Conservation (phyloP, 2,888 invertebrate genomes). For the Drosophila putrida region DNA sequence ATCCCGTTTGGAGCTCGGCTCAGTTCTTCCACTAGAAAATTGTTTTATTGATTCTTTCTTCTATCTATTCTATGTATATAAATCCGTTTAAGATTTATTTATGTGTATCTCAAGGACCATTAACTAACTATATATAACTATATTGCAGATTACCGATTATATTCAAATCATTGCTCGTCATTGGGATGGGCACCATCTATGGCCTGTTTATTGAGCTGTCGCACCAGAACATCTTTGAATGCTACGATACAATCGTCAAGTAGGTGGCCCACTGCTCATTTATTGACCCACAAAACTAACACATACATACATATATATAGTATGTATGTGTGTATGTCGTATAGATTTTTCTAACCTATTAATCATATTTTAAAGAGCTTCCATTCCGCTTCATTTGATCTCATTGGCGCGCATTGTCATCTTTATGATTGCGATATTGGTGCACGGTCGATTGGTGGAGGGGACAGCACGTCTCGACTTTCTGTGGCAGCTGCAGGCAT, state of each 20-base stretch:
- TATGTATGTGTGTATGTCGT: no score
- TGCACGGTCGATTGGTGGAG: slow-evolving; percentile 94
- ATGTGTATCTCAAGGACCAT: no score
- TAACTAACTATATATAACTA: background rate
- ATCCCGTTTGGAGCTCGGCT: no score
- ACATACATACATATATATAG: background rate
- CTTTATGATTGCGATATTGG: slow-evolving; percentile 92
- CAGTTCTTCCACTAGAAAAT: no score
- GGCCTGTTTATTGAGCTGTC: slow-evolving; percentile 92
- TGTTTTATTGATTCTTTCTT: no score
- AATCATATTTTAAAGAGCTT: slow-evolving; percentile 85
- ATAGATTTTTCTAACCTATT: background rate
- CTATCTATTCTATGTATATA: background rate
- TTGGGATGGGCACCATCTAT: slow-evolving; percentile 92
- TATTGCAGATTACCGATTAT: slow-evolving; percentile 90
- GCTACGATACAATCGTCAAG: slow-evolving; percentile 92
- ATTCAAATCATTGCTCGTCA: slow-evolving; percentile 91
- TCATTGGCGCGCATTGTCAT: slow-evolving; percentile 93
- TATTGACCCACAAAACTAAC: slow-evolving; percentile 17
- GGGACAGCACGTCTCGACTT: slow-evolving; percentile 95
- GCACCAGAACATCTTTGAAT: slow-evolving; percentile 92
- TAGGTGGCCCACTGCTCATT: slow-evolving; percentile 85
- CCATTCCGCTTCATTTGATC: slow-evolving; percentile 92
- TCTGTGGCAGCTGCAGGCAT: slow-evolving; percentile 93
- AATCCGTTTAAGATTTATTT: no score